Conservation (phyloP, 2,113 vertebrate species). For the Anthoscopus minutus region DNA sequence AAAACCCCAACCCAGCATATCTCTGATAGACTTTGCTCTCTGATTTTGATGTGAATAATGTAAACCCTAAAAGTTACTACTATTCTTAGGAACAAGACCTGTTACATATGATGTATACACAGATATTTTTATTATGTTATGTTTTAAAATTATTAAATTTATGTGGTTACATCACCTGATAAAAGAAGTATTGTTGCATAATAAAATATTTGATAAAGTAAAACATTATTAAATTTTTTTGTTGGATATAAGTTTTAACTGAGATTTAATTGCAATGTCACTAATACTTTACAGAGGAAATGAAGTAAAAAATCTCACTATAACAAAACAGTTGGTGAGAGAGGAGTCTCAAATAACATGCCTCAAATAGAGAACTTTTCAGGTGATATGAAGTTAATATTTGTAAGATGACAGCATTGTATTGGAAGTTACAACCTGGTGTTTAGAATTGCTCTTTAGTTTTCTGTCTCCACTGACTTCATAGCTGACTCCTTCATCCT, state of each 20-base stretch:
- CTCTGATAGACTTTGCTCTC: background rate
- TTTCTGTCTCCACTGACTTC: background rate
- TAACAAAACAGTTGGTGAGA: background rate
- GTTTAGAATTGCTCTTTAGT: background rate
- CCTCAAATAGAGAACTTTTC: background rate
- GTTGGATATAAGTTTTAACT: too few species aligned
- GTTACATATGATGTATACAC: background rate
- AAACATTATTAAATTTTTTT: too few species aligned
- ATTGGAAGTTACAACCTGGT: background rate
- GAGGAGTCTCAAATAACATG: background rate
- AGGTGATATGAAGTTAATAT: background rate
- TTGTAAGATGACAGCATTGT: background rate
- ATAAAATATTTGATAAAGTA: background rate
- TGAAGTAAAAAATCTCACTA: background rate
- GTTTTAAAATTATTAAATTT: background rate
- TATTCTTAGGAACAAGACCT: background rate
- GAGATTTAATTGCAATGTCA: background rate
- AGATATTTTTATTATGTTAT: background rate
- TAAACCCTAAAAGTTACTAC: background rate
- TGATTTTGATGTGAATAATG: background rate
- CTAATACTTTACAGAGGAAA: background rate
- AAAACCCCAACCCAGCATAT: accelerated
- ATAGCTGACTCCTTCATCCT: background rate
- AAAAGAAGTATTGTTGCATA: background rate
- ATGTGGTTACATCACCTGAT: background rate